Evolutionary conservation across 2,113 vertebrate genomes (phyloP), one percentile per base, ranked within the genome.

Genomic region (Halichoerus grypus): DNA sequence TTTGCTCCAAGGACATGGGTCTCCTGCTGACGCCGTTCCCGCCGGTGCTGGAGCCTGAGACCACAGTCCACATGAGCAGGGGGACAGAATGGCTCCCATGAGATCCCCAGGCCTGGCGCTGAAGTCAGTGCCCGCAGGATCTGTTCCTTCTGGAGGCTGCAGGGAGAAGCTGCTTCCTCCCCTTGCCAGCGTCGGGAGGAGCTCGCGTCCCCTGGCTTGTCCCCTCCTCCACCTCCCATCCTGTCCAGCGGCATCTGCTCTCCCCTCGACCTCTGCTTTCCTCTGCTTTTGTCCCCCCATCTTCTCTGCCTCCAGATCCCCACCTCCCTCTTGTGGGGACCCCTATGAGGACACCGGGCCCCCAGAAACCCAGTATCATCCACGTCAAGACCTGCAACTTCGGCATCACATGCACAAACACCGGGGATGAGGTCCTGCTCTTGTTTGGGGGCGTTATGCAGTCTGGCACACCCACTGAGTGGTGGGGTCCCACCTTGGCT

Each of bases 1-100:
- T 69, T 69, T 18, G 1, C 67, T 69, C 67, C 33, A 36, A n/a
- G 33, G 76, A 79, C 49, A 6, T 3, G 9, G 28, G 76, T 33
- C 49, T 21, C 76, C n/a, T 11, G 1, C 7, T 4, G 26, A 24
- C 15, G 1, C 67, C 0, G 1, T n/a, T 8, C 33, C 33, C 9
- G 42, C 72, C 0, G 7, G 24, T 26, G 22, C 39, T 13, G 4
- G 72, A 46, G 42, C 72, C 24, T 13, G 36, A 28, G 72, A 46
- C 72, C 42, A 6, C 24, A 1, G 42, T 31, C 42, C 26, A 4
- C 0, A 4, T 28, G 39, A 24, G 42, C 74, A 9, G 14, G 15
- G 26, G 42, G 24, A 42, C 14, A 8, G 42, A 22, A 24, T 13
- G 71, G 19, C 39, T 24, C 39, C 5, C 1, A 13, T 15, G 71